Evolutionary conservation across 2,113 vertebrate genomes (phyloP).

Genomic region (Axis porcinus): DNA sequence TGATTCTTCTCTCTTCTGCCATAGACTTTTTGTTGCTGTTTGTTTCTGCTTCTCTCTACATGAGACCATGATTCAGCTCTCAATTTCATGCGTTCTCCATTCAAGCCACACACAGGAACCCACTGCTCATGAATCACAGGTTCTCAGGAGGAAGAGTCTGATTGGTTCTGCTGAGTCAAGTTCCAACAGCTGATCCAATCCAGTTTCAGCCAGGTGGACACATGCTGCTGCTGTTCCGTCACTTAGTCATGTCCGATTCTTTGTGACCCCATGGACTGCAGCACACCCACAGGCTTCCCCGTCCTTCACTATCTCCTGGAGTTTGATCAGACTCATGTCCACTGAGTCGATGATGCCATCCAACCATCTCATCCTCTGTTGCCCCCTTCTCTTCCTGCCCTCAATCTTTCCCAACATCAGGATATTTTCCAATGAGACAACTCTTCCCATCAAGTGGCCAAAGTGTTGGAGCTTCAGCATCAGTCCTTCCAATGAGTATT

Average conservation of each 20-base stretch:
- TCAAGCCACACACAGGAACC: not conserved
- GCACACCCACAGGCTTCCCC: not conserved
- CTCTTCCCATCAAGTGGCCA: not conserved
- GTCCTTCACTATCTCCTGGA: not conserved
- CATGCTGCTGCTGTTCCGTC: not conserved
- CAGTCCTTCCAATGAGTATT: not conserved
- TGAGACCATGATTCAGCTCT: not conserved
- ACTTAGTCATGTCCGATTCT: not conserved
- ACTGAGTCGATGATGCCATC: not conserved
- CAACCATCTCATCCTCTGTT: not conserved
- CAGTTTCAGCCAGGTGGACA: not conserved
- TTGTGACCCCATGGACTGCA: not conserved
- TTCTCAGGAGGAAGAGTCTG: not conserved
- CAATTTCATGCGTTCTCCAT: not conserved
- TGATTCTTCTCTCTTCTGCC: not conserved
- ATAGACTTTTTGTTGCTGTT: not conserved
- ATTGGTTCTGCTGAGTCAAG: not conserved
- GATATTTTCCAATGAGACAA: not conserved
- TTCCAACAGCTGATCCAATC: not conserved
- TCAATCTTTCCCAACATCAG: not conserved
- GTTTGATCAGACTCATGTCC: not conserved
- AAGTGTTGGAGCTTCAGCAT: not conserved
- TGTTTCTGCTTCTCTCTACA: not conserved
- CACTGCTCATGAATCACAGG: not conserved
- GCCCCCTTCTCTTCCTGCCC: not conserved